Evolutionary conservation across 2,888 invertebrate species (phyloP).

Genomic region (Apodemia mormo): DNA sequence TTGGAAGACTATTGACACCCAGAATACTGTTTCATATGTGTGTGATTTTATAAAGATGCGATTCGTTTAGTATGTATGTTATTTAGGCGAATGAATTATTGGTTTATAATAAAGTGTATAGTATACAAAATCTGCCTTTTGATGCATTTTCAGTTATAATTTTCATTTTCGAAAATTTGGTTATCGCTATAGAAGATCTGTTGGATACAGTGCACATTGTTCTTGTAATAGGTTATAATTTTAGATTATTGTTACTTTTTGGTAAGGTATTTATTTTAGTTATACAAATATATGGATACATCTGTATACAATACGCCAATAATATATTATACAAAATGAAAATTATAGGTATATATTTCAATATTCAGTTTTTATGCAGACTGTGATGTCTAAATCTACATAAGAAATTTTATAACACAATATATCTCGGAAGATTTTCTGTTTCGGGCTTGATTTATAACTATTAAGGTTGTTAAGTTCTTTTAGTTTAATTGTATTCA

Average conservation of each 20-base stretch:
- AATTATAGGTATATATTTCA: slow-evolving; percentile 28
- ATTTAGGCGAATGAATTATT: slow-evolving; percentile 44
- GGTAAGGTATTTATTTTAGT: slow-evolving; percentile 81
- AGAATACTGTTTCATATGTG: slow-evolving; percentile 37
- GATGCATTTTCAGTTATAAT: slow-evolving; percentile 62
- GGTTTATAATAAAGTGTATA: slow-evolving; percentile 58
- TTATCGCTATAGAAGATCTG: slow-evolving; percentile 38
- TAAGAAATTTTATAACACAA: slow-evolving; percentile 40
- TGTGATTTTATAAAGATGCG: slow-evolving; percentile 39
- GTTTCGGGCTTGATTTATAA: slow-evolving; percentile 39
- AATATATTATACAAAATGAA: slow-evolving; percentile 42
- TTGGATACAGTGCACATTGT: slow-evolving; percentile 68
- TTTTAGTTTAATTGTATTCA: slow-evolving; percentile 67
- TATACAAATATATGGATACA: slow-evolving; percentile 77
- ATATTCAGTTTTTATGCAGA: slow-evolving; percentile 29
- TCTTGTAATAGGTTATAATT: slow-evolving; percentile 60
- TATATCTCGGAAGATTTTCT: slow-evolving; percentile 9
- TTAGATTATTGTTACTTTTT: slow-evolving; percentile 71
- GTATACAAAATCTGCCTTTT: slow-evolving; percentile 68
- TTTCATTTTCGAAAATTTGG: slow-evolving; percentile 53
- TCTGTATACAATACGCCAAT: slow-evolving; percentile 70
- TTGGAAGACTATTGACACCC: slow-evolving; percentile 34
- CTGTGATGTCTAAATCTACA: slow-evolving; percentile 51
- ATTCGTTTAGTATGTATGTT: slow-evolving; percentile 35
- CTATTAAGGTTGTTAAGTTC: slow-evolving; percentile 52